Evolutionary conservation across 2,888 invertebrate species (phyloP).

Genomic region (Cecidostiba fungosa): DNA sequence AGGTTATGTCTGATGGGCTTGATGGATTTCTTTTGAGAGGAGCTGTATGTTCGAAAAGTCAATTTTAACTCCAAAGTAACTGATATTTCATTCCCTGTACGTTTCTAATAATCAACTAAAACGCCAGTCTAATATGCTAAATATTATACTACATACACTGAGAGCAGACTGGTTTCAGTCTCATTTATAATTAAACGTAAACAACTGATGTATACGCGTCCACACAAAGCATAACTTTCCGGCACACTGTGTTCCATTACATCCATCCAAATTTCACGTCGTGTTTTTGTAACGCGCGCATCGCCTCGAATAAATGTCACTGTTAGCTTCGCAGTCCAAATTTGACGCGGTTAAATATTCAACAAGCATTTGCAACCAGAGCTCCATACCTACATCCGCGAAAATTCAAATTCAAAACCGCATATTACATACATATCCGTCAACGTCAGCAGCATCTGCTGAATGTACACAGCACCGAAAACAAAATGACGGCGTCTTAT

Average conservation of each 20-base stretch:
- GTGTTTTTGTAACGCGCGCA: background rate
- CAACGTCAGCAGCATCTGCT: background rate
- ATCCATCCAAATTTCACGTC: background rate
- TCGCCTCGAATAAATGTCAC: background rate
- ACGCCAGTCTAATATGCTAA: background rate
- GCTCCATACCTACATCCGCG: background rate
- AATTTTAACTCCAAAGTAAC: too few species aligned
- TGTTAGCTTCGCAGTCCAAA: background rate
- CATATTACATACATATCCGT: background rate
- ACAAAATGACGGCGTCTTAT: background rate
- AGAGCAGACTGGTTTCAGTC: background rate
- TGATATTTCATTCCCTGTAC: too few species aligned
- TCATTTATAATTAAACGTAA: conserved; percentile 3
- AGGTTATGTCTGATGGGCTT: background rate
- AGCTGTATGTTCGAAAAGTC: background rate
- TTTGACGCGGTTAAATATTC: background rate
- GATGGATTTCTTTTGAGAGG: background rate
- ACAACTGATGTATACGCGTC: background rate
- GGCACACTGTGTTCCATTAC: background rate
- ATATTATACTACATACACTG: too few species aligned
- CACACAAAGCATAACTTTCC: background rate
- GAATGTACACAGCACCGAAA: background rate
- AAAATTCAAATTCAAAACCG: background rate
- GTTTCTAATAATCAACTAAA: too few species aligned
- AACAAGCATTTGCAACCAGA: background rate